A percentile compares a stretch with the other conserved stretches of the same genome.
phyloP scores from a whole-genome alignment of 2,888 invertebrate species.

The Desoria tigrina region DNA sequence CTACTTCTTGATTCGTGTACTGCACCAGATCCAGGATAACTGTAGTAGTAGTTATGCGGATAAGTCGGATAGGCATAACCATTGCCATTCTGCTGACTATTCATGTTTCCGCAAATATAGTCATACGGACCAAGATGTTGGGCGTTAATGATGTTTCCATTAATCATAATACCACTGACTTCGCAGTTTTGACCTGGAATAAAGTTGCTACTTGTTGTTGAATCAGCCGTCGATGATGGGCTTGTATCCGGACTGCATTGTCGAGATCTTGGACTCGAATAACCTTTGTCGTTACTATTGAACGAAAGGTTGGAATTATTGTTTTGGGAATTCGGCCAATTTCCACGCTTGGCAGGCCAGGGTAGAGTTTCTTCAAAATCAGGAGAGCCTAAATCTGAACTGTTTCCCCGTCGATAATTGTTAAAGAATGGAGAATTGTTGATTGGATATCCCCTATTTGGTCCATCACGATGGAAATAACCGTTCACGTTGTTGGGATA shows the following conservation, averaged over 20 bases:
- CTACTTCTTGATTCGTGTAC: too few species aligned
- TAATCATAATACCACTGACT: conserved; percentile 10
- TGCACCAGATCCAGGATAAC: neutral
- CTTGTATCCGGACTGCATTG: conserved; percentile 13
- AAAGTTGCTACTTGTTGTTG: neutral
- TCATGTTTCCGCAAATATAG: neutral
- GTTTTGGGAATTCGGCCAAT: conserved; percentile 23
- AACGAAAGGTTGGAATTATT: conserved; percentile 26
- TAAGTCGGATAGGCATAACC: neutral
- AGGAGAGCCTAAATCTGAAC: neutral
- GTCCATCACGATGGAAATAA: neutral
- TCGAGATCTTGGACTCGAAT: conserved; percentile 5
- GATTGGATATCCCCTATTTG: neutral
- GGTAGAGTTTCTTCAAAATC: conserved; percentile 24
- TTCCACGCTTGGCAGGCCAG: conserved; percentile 19
- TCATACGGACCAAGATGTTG: conserved; percentile 8
- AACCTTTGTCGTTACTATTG: conserved; percentile 1
- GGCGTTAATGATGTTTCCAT: conserved; percentile 10
- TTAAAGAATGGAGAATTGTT: neutral
- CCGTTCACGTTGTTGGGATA: conserved; percentile 11
- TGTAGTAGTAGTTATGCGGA: conserved; percentile 6
- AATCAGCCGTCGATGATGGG: conserved; percentile 1
- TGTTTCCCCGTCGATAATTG: neutral
- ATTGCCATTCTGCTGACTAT: neutral
- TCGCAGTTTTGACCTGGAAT: conserved; percentile 1